These are phyloP conservation scores for Channa argus DNA, from an alignment of 2,113 vertebrate genomes.

Conservation along the genomic window DNA sequence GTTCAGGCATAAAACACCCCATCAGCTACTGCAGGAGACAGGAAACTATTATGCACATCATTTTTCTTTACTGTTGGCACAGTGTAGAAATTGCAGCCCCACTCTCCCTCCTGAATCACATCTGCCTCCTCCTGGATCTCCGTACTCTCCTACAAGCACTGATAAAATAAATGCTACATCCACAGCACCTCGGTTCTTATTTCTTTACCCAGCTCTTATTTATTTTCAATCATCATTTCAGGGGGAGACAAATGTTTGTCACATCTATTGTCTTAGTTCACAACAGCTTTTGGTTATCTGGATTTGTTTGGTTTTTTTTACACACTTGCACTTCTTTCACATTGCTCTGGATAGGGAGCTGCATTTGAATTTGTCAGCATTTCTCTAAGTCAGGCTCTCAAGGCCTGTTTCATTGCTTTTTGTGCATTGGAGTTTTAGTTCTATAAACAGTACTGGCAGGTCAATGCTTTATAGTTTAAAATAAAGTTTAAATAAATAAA, in stretches of 20 bases:
- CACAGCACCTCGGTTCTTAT: constrained; percentile 22
- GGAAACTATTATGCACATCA: constrained; percentile 70
- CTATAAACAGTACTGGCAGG: not conserved
- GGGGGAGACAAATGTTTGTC: constrained; percentile 36
- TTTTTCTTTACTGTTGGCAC: constrained; percentile 69
- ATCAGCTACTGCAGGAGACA: constrained; percentile 67
- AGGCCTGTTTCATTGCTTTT: constrained; percentile 4
- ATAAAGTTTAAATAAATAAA: not conserved
- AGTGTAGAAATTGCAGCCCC: constrained; percentile 34
- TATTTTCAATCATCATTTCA: constrained; percentile 24
- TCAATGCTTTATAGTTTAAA: not conserved
- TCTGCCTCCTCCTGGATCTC: constrained; percentile 44
- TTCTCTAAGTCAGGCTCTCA: constrained; percentile 14
- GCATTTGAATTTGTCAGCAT: constrained; percentile 48
- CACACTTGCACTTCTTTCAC: constrained; percentile 6
- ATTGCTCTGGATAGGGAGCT: constrained; percentile 35
- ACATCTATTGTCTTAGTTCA: constrained; percentile 38
- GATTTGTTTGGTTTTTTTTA: not conserved
- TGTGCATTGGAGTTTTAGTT: constrained; percentile 12
- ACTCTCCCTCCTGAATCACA: constrained; percentile 24
- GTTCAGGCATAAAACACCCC: constrained; percentile 62
- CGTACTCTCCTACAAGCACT: constrained; percentile 14
- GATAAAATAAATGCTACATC: constrained; percentile 44
- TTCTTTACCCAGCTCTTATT: constrained; percentile 26
- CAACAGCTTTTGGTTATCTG: constrained; percentile 44